Percentiles rank a stretch among this genome's conserved stretches.
These are phyloP conservation scores for Neosilurus mollespiculum DNA, from an alignment of 2,797 vertebrate genomes.

Conservation along the genomic window DNA sequence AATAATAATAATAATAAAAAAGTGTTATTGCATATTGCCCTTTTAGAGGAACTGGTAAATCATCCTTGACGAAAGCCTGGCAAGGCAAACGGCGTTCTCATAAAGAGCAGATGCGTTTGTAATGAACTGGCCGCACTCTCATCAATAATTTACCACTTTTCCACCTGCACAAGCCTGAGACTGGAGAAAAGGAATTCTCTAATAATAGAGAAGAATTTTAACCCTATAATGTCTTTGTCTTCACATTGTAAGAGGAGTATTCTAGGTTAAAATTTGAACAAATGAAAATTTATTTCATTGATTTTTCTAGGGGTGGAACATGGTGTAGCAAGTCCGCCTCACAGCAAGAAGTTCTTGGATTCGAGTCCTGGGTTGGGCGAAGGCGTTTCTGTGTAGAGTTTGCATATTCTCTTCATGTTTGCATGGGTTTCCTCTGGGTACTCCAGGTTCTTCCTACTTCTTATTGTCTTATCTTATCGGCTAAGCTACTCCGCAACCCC, in stretches of 20 bases:
- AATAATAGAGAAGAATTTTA: not conserved
- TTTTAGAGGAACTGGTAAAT: slow-evolving; percentile 43
- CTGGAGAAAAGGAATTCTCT: slow-evolving; percentile 9
- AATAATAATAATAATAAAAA: not conserved
- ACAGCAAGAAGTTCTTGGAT: too few species aligned
- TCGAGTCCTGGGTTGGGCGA: too few species aligned
- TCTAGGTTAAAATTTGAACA: not conserved
- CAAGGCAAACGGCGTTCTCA: slow-evolving; percentile 45
- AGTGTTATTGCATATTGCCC: slow-evolving; percentile 10
- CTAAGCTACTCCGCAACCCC: too few species aligned
- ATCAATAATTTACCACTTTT: slow-evolving; percentile 59
- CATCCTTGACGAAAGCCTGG: slow-evolving; percentile 46
- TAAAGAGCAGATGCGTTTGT: slow-evolving; percentile 55
- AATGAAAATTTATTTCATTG: not conserved
- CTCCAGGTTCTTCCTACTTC: too few species aligned
- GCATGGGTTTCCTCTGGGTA: too few species aligned
- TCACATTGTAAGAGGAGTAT: not conserved
- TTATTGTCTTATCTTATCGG: too few species aligned
- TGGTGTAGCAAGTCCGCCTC: too few species aligned
- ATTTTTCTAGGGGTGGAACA: not conserved
- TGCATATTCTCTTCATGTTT: too few species aligned
- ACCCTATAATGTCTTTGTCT: not conserved
- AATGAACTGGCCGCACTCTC: slow-evolving; percentile 58
- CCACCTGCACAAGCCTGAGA: slow-evolving; percentile 49
- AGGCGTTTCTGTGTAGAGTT: too few species aligned